Conservation (phyloP, 1,140 invertebrate species). For the Micrasema minimum region DNA sequence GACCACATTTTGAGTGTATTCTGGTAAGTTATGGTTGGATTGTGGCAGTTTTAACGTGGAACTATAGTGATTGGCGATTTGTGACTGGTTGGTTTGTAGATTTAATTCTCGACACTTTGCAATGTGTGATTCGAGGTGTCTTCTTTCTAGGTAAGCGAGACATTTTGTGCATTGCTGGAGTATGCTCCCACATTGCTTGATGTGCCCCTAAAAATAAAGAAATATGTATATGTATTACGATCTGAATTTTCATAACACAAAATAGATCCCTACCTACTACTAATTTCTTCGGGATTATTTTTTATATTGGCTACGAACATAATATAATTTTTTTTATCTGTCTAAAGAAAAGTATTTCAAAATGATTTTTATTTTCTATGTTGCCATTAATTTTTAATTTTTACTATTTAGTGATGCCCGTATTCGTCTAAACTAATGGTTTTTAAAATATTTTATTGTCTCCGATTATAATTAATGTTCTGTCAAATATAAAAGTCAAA, state of each 20-base stretch:
- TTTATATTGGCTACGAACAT: background rate
- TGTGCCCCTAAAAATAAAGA: constrained; percentile 67
- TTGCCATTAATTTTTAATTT: background rate
- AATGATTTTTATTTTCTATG: background rate
- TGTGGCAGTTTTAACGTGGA: background rate
- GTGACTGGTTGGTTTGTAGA: background rate
- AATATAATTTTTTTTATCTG: background rate
- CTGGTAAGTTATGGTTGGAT: background rate
- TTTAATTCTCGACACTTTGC: background rate
- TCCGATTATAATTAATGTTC: too few species aligned
- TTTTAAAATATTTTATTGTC: too few species aligned
- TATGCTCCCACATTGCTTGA: constrained; percentile 74
- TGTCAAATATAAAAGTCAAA: too few species aligned
- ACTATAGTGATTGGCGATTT: background rate
- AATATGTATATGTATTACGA: background rate
- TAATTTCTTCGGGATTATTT: background rate
- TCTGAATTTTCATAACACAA: background rate
- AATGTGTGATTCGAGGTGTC: constrained; percentile 37
- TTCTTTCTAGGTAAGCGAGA: constrained; percentile 73
- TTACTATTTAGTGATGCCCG: background rate
- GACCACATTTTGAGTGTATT: background rate
- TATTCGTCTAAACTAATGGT: too few species aligned
- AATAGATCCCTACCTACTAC: background rate
- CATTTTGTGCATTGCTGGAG: constrained; percentile 75
- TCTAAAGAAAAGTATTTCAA: background rate